Evolutionary conservation across 2,888 invertebrate genomes (phyloP).

Genomic region (Drosophila paranaensis): DNA sequence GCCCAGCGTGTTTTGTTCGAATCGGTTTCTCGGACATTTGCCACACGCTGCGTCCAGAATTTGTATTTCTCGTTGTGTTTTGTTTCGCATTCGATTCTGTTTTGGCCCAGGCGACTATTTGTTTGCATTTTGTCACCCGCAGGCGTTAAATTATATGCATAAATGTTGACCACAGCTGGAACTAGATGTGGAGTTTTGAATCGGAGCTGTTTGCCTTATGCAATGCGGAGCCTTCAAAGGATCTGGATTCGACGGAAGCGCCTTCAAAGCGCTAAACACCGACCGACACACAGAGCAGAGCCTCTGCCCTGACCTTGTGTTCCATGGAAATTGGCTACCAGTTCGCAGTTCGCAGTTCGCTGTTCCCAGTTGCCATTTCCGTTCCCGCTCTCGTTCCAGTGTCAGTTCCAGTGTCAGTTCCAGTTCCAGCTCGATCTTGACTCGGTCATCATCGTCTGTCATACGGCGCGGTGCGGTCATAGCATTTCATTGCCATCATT

Average conservation of each 20-base stretch:
- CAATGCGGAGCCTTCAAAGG: conserved; percentile 28
- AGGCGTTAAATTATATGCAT: conserved; percentile 67
- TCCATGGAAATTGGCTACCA: conserved; percentile 19
- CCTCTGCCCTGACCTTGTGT: conserved; percentile 44
- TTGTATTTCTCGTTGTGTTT: not conserved
- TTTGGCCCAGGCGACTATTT: conserved; percentile 75
- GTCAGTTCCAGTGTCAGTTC: conserved; percentile 7
- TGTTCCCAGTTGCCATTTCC: conserved; percentile 5
- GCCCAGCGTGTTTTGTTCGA: conserved; percentile 38
- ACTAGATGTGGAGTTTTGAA: conserved; percentile 12
- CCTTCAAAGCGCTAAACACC: conserved; percentile 41
- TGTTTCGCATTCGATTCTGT: conserved; percentile 56
- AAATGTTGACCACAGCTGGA: conserved; percentile 59
- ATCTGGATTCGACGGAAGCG: conserved; percentile 36
- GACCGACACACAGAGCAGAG: conserved; percentile 12
- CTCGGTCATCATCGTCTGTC: conserved; percentile 63
- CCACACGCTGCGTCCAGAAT: conserved; percentile 70
- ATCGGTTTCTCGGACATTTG: conserved; percentile 75
- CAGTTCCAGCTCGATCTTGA: conserved; percentile 8
- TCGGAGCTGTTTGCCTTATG: conserved; percentile 30
- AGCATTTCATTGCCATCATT: conserved; percentile 83
- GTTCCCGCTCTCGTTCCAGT: conserved; percentile 12
- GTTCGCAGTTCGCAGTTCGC: not conserved
- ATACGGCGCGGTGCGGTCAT: conserved; percentile 73
- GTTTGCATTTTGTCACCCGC: conserved; percentile 52